Percentiles rank a stretch among this genome's conserved stretches.
Conservation (phyloP, 2,113 vertebrate genomes). For the Zeus faber region DNA sequence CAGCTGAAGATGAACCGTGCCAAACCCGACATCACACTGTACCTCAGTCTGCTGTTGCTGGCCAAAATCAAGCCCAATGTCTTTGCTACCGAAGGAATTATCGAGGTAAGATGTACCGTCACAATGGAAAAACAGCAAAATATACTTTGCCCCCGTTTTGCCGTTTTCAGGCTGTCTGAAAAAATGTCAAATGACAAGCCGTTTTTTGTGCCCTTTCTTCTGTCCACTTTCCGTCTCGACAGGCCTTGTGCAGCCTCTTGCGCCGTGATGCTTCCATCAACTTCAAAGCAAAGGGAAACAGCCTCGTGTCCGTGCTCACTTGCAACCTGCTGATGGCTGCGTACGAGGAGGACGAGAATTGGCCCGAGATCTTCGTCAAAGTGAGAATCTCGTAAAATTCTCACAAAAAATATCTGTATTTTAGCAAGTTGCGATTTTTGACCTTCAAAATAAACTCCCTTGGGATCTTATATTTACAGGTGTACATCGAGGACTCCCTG, state of each 20-base stretch:
- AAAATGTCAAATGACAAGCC: too few relatives aligned
- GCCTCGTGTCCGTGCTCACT: slow-evolving; percentile 91
- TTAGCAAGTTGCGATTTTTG: not conserved
- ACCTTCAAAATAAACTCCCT: not conserved
- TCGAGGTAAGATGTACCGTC: slow-evolving; percentile 83
- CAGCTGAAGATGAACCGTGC: slow-evolving; percentile 93
- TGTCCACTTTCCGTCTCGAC: not conserved
- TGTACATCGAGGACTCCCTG: slow-evolving; percentile 96
- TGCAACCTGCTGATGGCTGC: slow-evolving; percentile 97
- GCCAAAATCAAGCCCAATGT: slow-evolving; percentile 99
- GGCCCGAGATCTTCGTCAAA: slow-evolving; percentile 99
- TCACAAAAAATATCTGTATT: not conserved
- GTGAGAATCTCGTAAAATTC: slow-evolving; percentile 46
- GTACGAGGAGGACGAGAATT: slow-evolving; percentile 97
- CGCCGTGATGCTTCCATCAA: slow-evolving; percentile 93
- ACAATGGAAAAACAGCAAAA: too few relatives aligned
- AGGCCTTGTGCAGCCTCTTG: slow-evolving; percentile 94
- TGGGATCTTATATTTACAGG: slow-evolving; percentile 67
- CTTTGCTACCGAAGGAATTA: slow-evolving; percentile 95
- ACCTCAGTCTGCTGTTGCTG: slow-evolving; percentile 95
- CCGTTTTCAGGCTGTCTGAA: too few relatives aligned
- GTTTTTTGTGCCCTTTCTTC: not conserved
- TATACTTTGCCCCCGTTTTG: too few relatives aligned
- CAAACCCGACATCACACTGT: slow-evolving; percentile 90
- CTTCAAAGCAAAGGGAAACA: slow-evolving; percentile 98